Evolutionary conservation across 2,797 vertebrate genomes (phyloP).

Genomic region (Dryobates pubescens): DNA sequence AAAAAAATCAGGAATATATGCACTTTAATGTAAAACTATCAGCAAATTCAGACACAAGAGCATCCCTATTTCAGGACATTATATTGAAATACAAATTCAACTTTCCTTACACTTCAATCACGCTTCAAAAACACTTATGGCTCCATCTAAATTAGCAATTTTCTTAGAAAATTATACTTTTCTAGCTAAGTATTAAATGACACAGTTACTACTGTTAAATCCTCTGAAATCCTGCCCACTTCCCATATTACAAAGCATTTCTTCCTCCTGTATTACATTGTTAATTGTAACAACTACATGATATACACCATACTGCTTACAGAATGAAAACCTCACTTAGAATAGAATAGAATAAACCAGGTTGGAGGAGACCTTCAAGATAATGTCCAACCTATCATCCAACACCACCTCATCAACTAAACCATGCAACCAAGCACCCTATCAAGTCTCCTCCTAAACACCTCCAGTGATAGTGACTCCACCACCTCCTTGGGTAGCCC

Average conservation of each 20-base stretch:
- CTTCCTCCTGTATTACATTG: background rate
- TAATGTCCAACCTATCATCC: no score
- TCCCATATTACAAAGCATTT: background rate
- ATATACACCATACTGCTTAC: background rate
- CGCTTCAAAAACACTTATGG: background rate
- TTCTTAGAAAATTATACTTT: background rate
- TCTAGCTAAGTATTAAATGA: background rate
- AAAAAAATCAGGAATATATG: background rate
- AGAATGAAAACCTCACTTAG: constrained; percentile 5
- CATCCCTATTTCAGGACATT: background rate
- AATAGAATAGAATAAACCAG: no score
- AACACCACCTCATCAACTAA: no score
- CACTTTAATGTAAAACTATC: background rate
- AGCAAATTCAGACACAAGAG: background rate
- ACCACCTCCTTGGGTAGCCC: no score
- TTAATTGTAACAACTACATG: background rate
- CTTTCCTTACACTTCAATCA: background rate
- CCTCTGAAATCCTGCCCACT: background rate
- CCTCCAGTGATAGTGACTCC: no score
- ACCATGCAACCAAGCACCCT: no score
- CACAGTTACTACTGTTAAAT: background rate
- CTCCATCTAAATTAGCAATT: background rate
- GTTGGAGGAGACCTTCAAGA: no score
- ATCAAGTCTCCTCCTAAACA: no score
- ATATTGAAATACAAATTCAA: background rate